Percentiles rank a stretch among this genome's conserved stretches.
Evolutionary conservation across 2,888 invertebrate genomes (phyloP).

Genomic region (Caenorhabditis zanzibari): DNA sequence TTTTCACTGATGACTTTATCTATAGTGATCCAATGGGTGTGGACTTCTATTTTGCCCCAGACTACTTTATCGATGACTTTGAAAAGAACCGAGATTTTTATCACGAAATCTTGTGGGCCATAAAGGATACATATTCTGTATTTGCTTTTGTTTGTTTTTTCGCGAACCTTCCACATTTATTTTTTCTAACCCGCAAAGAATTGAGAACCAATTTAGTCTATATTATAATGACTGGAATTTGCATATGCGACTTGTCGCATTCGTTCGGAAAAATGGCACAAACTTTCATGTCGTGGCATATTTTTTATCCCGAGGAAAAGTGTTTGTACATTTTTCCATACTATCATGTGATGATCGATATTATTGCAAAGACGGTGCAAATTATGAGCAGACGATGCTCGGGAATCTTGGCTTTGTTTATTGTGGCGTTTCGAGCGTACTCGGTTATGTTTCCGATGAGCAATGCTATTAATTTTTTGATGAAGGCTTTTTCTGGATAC

Average conservation of each 20-base stretch:
- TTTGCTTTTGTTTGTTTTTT: background rate
- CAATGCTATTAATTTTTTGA: conserved; percentile 10
- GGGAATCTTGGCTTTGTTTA: background rate
- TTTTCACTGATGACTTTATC: background rate
- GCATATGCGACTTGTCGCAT: conserved; percentile 10
- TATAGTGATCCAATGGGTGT: background rate
- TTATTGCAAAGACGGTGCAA: background rate
- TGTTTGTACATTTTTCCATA: background rate
- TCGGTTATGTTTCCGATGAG: conserved; percentile 21
- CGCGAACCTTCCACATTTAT: background rate
- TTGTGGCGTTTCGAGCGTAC: conserved; percentile 1
- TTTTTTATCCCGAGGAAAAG: background rate
- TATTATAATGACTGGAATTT: conserved; percentile 22
- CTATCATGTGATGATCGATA: conserved; percentile 1
- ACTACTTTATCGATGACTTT: background rate
- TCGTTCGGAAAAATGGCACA: background rate
- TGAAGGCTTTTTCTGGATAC: conserved; percentile 9
- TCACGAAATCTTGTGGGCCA: background rate
- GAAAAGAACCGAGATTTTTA: too few relatives aligned
- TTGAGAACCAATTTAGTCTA: conserved; percentile 21
- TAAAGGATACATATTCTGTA: background rate
- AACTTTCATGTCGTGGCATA: conserved; percentile 4
- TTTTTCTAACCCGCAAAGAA: conserved; percentile 8
- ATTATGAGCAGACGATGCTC: conserved; percentile 1
- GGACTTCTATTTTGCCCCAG: background rate